Evolutionary conservation across 2,797 vertebrate genomes (phyloP).

Genomic region (Eutrigla gurnardus): DNA sequence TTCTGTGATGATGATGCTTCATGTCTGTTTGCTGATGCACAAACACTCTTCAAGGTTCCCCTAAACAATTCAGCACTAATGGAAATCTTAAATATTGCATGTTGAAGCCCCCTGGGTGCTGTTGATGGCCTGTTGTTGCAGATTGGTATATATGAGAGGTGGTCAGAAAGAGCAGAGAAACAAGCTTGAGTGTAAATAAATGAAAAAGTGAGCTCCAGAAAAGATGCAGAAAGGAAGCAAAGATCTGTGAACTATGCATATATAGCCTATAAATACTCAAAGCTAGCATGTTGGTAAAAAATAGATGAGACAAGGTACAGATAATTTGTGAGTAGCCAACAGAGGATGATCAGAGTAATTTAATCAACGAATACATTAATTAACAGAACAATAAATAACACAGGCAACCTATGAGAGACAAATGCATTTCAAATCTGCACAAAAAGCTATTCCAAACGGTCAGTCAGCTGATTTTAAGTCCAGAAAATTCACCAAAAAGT

Average conservation of each 20-base stretch:
- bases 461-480: conserved; percentile 24
- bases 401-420: no score
- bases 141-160: conserved; percentile 43
- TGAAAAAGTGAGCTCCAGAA: conserved; percentile 17
- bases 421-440: no score
- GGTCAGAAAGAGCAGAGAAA: conserved; percentile 40
- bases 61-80: conserved; percentile 73
- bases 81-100: conserved; percentile 78
- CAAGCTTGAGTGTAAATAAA: conserved; percentile 42
- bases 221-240: no score
- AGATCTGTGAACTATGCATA: not conserved
- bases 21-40: conserved; percentile 58
- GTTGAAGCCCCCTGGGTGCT: conserved; percentile 66
- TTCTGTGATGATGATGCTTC: conserved; percentile 43
- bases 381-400: no score
- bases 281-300: no score
- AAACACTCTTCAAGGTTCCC: conserved; percentile 48
- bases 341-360: conserved; percentile 3
- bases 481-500: conserved; percentile 30
- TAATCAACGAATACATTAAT: not conserved
- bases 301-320: not conserved
- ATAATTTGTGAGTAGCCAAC: not conserved
- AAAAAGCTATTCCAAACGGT: no score
- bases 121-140: conserved; percentile 67
- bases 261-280: no score